phyloP scores from a whole-genome alignment of 2,888 invertebrate genomes.

The Eristalis pertinax region DNA sequence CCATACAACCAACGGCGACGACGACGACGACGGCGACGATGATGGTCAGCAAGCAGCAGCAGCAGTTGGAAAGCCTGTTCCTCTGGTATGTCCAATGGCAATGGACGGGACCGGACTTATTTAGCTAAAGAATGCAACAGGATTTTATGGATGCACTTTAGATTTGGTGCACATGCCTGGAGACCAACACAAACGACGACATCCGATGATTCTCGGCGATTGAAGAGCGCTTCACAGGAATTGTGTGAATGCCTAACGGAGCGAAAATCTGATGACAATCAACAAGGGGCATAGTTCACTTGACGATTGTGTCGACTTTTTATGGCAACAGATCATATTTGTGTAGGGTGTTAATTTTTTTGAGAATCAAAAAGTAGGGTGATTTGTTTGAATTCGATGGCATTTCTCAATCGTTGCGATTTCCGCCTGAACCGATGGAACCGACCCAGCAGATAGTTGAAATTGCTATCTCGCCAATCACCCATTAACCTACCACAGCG shows the following conservation, averaged over 20 bases:
- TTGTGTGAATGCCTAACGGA: not conserved
- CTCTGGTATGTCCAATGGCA: conserved; percentile 65
- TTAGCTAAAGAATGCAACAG: conserved; percentile 70
- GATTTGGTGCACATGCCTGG: conserved; percentile 40
- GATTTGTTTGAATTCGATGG: no score
- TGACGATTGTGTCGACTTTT: not conserved
- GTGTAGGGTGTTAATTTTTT: no score
- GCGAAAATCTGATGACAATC: not conserved
- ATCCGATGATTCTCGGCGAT: not conserved
- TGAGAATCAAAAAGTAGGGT: conserved; percentile 3
- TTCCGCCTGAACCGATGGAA: no score
- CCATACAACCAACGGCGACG: not conserved
- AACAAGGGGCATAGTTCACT: not conserved
- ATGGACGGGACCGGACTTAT: conserved; percentile 64
- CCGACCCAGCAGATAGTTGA: no score
- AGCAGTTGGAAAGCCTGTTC: conserved; percentile 65
- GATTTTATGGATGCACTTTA: conserved; percentile 65
- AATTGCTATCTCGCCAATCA: not conserved
- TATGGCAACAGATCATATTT: not conserved
- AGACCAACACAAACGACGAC: not conserved
- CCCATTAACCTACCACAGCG: not conserved
- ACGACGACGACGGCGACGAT: not conserved
- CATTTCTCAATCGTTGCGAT: no score
- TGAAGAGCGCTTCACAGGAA: conserved; percentile 29
- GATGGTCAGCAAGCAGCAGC: conserved; percentile 25